Percentiles rank a stretch among this genome's conserved stretches.
These are phyloP conservation scores for Podarcis siculus DNA, from an alignment of 2,797 vertebrate species.

Conservation along the genomic window DNA sequence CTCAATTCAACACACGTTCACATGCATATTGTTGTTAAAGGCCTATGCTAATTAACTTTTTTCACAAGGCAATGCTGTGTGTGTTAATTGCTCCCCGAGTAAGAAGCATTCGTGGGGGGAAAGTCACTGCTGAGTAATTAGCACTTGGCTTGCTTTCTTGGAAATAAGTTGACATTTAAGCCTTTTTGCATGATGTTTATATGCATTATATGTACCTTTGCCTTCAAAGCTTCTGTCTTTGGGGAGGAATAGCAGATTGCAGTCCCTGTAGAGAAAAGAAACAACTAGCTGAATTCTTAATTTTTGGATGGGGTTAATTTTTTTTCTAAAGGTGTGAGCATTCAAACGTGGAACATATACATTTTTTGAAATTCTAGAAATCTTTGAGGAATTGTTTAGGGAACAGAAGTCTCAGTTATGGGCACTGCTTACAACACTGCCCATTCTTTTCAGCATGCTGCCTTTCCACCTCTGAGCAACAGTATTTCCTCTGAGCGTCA, in stretches of 20 bases:
- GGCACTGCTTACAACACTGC: neutral
- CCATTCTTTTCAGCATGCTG: neutral
- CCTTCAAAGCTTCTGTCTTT: neutral
- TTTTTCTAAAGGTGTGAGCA: neutral
- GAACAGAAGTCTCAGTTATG: neutral
- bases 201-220: neutral
- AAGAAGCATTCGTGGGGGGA: neutral
- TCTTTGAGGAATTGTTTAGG: neutral
- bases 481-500: too few species aligned
- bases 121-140: slow-evolving; percentile 10
- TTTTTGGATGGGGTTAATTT: neutral
- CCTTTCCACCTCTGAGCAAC: neutral
- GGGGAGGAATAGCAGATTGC: neutral
- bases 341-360: too few species aligned
- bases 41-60: slow-evolving; percentile 20
- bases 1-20: slow-evolving; percentile 6
- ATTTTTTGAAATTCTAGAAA: neutral
- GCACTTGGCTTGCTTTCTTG: slow-evolving; percentile 6
- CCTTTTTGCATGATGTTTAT: neutral
- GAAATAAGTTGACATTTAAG: neutral
- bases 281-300: neutral
- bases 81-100: slow-evolving; percentile 16
- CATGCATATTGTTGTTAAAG: neutral
- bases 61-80: neutral
- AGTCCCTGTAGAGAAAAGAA: neutral